These are phyloP conservation scores for Paratilapia polleni DNA, from an alignment of 2,113 vertebrate genomes.

Conservation along the genomic window DNA sequence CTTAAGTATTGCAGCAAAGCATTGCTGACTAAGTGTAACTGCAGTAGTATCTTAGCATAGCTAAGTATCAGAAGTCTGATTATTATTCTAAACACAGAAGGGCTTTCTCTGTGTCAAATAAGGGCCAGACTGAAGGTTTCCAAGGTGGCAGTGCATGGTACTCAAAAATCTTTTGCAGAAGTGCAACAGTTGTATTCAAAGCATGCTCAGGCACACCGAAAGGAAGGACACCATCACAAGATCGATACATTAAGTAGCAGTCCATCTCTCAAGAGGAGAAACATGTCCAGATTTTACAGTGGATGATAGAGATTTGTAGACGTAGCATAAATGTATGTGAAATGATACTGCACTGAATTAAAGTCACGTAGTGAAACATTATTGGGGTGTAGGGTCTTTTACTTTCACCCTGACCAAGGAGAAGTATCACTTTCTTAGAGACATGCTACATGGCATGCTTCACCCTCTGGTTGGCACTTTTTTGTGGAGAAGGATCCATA, in stretches of 20 bases:
- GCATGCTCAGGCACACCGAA: background rate
- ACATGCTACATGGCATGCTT: background rate
- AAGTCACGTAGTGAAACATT: background rate
- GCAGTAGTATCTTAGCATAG: background rate
- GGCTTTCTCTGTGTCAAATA: background rate
- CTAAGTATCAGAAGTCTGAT: background rate
- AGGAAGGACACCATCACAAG: background rate
- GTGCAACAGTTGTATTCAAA: slow-evolving; percentile 9
- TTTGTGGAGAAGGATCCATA: background rate
- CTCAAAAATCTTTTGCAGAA: background rate
- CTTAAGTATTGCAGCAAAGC: background rate
- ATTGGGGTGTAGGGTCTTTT: background rate
- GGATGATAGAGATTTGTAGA: background rate
- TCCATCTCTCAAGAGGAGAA: background rate
- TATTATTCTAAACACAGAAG: background rate
- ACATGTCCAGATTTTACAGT: background rate
- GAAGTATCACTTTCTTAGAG: background rate
- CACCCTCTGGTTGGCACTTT: background rate
- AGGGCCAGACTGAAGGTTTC: background rate
- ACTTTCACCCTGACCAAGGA: background rate
- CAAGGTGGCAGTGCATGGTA: background rate
- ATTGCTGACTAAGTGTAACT: background rate
- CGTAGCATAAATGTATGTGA: background rate
- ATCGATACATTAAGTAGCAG: slow-evolving; percentile 9
- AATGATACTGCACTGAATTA: background rate